Evolutionary conservation across 2,113 vertebrate genomes (phyloP).

Genomic region (Crotalus tigris): DNA sequence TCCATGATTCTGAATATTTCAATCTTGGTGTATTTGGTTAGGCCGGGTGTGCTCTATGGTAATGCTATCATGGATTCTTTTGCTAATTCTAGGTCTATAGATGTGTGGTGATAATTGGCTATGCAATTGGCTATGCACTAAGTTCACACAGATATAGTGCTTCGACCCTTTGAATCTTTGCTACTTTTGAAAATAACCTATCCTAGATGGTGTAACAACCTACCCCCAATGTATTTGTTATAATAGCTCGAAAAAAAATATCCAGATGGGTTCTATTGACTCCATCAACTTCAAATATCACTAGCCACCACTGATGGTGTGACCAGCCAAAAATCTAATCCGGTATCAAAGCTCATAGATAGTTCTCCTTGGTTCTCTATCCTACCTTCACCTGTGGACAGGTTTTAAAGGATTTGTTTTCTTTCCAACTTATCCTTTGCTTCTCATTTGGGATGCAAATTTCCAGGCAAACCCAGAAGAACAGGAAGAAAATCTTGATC

Average conservation of each 20-base stretch:
- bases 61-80: background rate
- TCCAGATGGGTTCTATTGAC: background rate
- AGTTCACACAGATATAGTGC: background rate
- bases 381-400: background rate
- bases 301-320: background rate
- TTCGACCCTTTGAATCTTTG: background rate
- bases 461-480: background rate
- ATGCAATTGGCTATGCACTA: background rate
- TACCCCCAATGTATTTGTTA: background rate
- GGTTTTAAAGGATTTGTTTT: background rate
- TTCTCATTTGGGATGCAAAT: background rate
- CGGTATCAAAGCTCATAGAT: background rate
- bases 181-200: background rate
- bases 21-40: background rate
- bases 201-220: background rate
- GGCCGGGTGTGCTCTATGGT: background rate
- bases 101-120: background rate
- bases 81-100: background rate
- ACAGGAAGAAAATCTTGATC: background rate
- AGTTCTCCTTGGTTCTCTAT: background rate
- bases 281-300: background rate
- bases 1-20: background rate
- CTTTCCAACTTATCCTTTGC: background rate
- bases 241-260: background rate
- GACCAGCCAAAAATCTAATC: background rate